Evolutionary conservation across 2,888 invertebrate species (phyloP), one percentile per base, ranked within the genome.

Genomic region (Nesidiocoris tenuis): DNA sequence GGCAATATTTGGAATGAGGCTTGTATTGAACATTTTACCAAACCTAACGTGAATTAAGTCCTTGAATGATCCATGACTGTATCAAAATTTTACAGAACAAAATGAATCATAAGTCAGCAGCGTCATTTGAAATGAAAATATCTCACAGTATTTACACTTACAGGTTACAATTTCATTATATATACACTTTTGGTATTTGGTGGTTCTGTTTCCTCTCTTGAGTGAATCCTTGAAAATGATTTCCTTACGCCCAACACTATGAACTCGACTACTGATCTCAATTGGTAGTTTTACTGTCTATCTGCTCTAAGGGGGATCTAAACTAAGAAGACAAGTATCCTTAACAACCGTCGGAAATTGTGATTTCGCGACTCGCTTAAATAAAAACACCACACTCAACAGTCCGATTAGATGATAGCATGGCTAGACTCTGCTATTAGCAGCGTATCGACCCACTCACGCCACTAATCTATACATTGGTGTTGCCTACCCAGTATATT

Each of bases 401-500:
- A n/a, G n/a, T n/a, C n/a, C n/a, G n/a, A n/a, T 39, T 39, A 7
- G 39, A 7, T 7, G 39, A 39, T 7, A 39, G 39, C 39, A 39
- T 7, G 12, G 3, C 12, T 25, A 39, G 39, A 39, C 12, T 19
- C 65, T 39, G 39, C 39, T 18, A 23, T 2, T 2, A 12, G 16
- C 65, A 16, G 65, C 17, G 55, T 23, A 55, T 22, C 3, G 22
- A 55, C 5, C 21, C 25, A 57, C 24, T 59, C 24, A 70, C 70
- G 59, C 70, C 70, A 17, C 70, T 70, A 70, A 59, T 70, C 70
- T 70, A 70, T 70, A 70, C 70, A 70, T 59, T 70, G 70, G 70
- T 70, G 70, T 59, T 24, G 16, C 57, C 59, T 70, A 70, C 5
- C 18, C n/a, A 57, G 23, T 70, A 70, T 56, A 70, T 70, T 59